Evolutionary conservation across 2,888 invertebrate genomes (phyloP).

Genomic region (Drosophila merina): DNA sequence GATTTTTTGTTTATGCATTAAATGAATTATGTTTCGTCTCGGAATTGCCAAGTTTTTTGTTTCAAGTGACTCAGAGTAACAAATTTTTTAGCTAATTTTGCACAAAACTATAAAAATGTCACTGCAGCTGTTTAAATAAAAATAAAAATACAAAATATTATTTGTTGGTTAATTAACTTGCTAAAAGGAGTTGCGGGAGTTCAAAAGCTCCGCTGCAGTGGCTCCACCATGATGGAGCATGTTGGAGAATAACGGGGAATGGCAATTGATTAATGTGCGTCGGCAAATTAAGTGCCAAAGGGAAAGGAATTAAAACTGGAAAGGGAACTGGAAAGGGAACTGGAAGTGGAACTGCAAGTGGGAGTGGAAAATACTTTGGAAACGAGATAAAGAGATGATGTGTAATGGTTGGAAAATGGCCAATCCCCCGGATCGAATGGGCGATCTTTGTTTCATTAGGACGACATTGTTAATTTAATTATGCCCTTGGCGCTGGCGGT

Average conservation of each 20-base stretch:
- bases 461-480: slow-evolving; percentile 69
- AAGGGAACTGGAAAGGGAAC: not conserved
- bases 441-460: slow-evolving; percentile 49
- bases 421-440: slow-evolving; percentile 25
- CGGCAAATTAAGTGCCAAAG: slow-evolving; percentile 36
- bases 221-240: too few species aligned
- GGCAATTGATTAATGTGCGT: slow-evolving; percentile 54
- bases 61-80: not conserved
- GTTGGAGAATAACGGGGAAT: slow-evolving; percentile 12
- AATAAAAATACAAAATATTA: not conserved
- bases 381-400: slow-evolving; percentile 2
- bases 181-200: not conserved
- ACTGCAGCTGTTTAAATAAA: slow-evolving; percentile 2
- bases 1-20: slow-evolving; percentile 45
- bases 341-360: not conserved
- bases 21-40: slow-evolving; percentile 59
- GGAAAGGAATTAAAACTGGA: too few species aligned
- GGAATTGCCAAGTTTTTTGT: not conserved
- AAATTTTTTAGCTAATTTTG: not conserved
- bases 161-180: slow-evolving; percentile 11
- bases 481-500: slow-evolving; percentile 21
- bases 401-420: not conserved
- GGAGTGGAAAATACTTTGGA: not conserved
- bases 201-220: slow-evolving; percentile 31
- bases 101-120: not conserved